Conservation (phyloP, 2,797 vertebrate species). For the Glyptemys insculpta region DNA sequence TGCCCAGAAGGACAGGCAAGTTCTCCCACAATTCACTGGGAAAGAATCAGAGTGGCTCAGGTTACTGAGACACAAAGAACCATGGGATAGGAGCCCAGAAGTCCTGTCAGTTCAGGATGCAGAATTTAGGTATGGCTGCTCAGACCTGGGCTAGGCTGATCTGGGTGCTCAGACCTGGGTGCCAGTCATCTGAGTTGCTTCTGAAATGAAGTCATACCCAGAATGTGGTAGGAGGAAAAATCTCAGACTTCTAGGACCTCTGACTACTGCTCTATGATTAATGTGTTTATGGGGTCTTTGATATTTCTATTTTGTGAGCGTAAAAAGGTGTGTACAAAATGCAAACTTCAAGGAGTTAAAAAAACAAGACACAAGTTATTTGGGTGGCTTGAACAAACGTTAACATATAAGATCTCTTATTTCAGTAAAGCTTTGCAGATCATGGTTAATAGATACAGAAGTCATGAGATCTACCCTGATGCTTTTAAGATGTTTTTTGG, state of each 20-base stretch:
- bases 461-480: not conserved
- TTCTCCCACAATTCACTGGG: not conserved
- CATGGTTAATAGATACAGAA: conserved; percentile 13
- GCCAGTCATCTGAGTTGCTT: not conserved
- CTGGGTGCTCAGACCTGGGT: not conserved
- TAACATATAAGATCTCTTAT: not conserved
- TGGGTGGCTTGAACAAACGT: not conserved
- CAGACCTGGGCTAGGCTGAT: not conserved
- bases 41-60: not conserved
- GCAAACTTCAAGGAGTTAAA: not conserved
- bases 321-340: conserved; percentile 38
- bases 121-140: not conserved
- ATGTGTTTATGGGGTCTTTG: not conserved
- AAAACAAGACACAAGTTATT: not conserved
- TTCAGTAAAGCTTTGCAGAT: not conserved
- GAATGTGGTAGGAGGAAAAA: not conserved
- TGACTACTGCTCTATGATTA: not conserved
- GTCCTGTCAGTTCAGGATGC: not conserved
- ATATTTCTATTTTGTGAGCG: not conserved
- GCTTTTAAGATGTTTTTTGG: conserved; percentile 21
- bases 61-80: not conserved
- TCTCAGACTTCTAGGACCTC: not conserved
- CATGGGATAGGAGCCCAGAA: not conserved
- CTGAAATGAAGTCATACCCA: not conserved
- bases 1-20: not conserved